Percentiles rank a stretch among this genome's conserved stretches.
These are phyloP conservation scores for Melinaea marsaeus DNA, from an alignment of 2,888 invertebrate species.

Conservation along the genomic window DNA sequence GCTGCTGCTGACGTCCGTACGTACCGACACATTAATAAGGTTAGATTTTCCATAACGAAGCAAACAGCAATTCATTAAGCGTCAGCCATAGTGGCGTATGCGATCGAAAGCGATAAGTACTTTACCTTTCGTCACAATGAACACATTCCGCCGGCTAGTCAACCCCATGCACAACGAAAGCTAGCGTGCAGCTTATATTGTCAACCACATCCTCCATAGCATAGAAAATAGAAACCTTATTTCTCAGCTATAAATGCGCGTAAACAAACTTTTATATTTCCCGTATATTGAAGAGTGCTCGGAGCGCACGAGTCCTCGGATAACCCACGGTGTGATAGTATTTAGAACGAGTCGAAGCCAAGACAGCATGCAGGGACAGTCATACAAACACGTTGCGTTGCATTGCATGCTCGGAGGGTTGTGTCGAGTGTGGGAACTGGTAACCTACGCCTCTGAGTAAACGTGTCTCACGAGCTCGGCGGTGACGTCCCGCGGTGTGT, in stretches of 20 bases:
- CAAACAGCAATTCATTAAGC: slow-evolving; percentile 72
- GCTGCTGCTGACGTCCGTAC: slow-evolving; percentile 79
- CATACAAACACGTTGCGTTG: slow-evolving; percentile 61
- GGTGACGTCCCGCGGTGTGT: slow-evolving; percentile 59
- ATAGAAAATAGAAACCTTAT: slow-evolving; percentile 54
- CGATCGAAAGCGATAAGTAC: slow-evolving; percentile 69
- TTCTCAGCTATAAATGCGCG: slow-evolving; percentile 47
- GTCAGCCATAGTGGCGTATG: slow-evolving; percentile 71
- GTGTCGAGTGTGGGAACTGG: slow-evolving; percentile 63
- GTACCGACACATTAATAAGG: slow-evolving; percentile 79
- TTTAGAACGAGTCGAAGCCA: slow-evolving; percentile 69
- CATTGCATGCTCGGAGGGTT: slow-evolving; percentile 65
- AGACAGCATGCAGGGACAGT: slow-evolving; percentile 75
- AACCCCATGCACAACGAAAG: slow-evolving; percentile 78
- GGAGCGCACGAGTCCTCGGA: slow-evolving; percentile 19
- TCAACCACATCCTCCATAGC: slow-evolving; percentile 66
- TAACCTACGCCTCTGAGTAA: slow-evolving; percentile 39
- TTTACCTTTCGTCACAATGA: slow-evolving; percentile 68
- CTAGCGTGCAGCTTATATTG: slow-evolving; percentile 76
- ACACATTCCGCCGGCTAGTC: slow-evolving; percentile 73
- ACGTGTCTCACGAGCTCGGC: slow-evolving; percentile 45
- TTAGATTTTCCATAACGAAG: slow-evolving; percentile 77
- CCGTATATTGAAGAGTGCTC: slow-evolving; percentile 13
- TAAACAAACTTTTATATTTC: slow-evolving; percentile 37
- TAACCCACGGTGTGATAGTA: slow-evolving; percentile 45